Percentiles rank a stretch among this genome's conserved stretches.
Evolutionary conservation across 2,888 invertebrate genomes (phyloP).

Genomic region (Ophioninae sp.): DNA sequence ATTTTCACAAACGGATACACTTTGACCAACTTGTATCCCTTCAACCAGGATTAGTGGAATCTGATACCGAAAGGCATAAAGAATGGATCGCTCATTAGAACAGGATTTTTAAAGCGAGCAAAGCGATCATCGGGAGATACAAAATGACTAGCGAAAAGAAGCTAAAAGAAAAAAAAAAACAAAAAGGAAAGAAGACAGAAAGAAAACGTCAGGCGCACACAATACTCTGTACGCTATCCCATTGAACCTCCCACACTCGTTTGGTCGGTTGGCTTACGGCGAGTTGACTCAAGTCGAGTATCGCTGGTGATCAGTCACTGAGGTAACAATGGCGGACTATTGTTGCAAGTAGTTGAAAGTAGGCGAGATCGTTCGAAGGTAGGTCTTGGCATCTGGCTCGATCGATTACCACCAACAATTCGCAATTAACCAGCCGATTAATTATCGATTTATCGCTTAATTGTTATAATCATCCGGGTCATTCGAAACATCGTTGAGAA

Average conservation of each 20-base stretch:
- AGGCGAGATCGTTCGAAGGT: slow-evolving; percentile 43
- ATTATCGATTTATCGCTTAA: slow-evolving; percentile 79
- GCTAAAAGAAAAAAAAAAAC: neutral
- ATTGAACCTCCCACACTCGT: slow-evolving; percentile 77
- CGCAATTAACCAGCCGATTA: slow-evolving; percentile 78
- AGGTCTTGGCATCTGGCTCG: slow-evolving; percentile 8
- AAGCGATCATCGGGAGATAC: too few species aligned
- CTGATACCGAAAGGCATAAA: too few species aligned
- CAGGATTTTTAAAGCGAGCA: too few species aligned
- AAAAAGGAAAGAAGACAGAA: slow-evolving; percentile 41
- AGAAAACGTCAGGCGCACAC: slow-evolving; percentile 59
- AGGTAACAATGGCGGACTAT: slow-evolving; percentile 75
- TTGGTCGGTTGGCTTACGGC: slow-evolving; percentile 60
- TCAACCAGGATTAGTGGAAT: too few species aligned
- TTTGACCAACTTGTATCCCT: too few species aligned
- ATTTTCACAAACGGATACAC: too few species aligned
- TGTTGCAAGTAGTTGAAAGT: slow-evolving; percentile 70
- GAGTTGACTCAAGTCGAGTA: slow-evolving; percentile 16
- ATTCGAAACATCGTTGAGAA: slow-evolving; percentile 33
- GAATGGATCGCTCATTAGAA: too few species aligned
- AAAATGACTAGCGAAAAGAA: too few species aligned
- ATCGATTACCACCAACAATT: slow-evolving; percentile 69
- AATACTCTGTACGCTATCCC: slow-evolving; percentile 73
- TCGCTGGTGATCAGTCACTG: neutral
- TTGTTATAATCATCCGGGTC: slow-evolving; percentile 75